Conservation (phyloP, 2,888 invertebrate genomes). For the Asteroscopus sphinx region DNA sequence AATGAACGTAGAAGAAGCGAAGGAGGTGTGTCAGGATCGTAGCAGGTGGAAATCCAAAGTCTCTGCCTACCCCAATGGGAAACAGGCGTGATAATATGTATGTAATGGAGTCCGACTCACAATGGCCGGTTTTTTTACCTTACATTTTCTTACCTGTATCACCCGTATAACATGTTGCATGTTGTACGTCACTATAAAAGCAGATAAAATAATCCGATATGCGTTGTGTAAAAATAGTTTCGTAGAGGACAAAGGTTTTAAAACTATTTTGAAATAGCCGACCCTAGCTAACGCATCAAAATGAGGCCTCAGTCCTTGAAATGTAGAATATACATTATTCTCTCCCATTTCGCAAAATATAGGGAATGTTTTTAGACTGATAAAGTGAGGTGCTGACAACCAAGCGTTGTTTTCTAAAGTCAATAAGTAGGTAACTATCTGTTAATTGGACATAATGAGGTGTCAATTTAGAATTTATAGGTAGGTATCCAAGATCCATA, state of each 20-base stretch:
- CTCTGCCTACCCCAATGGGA: too few species aligned
- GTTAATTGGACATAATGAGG: conserved; percentile 25
- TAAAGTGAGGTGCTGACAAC: background rate
- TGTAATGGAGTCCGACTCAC: too few species aligned
- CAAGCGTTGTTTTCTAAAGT: conserved; percentile 15
- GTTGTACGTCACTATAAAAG: conserved; percentile 72
- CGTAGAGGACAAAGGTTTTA: conserved; percentile 54
- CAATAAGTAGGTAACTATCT: background rate
- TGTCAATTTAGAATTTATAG: conserved; percentile 36
- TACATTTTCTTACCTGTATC: conserved; percentile 71
- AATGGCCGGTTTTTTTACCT: too few species aligned
- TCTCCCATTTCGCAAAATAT: conserved; percentile 41
- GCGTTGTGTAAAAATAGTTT: conserved; percentile 63
- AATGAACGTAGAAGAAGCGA: too few species aligned
- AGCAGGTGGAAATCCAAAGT: too few species aligned
- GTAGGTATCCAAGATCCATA: too few species aligned
- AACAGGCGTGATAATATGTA: too few species aligned
- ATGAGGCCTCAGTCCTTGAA: conserved; percentile 72
- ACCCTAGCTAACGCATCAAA: conserved; percentile 74
- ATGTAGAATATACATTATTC: conserved; percentile 53
- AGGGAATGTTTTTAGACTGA: background rate
- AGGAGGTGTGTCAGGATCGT: too few species aligned
- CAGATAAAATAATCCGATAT: conserved; percentile 66
- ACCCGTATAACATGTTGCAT: conserved; percentile 76
- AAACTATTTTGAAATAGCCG: conserved; percentile 76